Conservation (phyloP, 2,888 invertebrate species). For the Nomada ruficornis region DNA sequence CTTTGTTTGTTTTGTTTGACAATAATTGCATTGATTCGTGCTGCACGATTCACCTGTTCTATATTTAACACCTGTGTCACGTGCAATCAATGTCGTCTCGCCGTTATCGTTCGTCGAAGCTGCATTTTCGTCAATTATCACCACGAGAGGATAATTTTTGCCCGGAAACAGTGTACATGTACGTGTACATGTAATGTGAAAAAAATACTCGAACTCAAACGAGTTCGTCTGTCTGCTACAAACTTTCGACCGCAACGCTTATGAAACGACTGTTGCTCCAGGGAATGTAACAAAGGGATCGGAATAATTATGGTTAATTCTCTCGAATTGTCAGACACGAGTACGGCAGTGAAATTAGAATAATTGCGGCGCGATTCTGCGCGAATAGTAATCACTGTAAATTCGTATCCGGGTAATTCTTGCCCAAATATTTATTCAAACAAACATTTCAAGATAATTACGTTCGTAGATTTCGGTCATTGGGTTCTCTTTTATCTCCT, state of each 20-base stretch:
- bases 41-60: not conserved
- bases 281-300: too few relatives aligned
- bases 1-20: not conserved
- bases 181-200: too few relatives aligned
- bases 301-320: too few relatives aligned
- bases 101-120: conserved; percentile 1
- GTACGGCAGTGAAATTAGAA: too few relatives aligned
- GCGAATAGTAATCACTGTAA: not conserved
- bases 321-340: too few relatives aligned
- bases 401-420: not conserved
- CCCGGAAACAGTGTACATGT: not conserved
- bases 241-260: too few relatives aligned
- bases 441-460: not conserved
- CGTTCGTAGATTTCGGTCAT: not conserved
- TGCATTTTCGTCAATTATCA: conserved; percentile 28
- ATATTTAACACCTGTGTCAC: not conserved
- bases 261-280: too few relatives aligned
- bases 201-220: too few relatives aligned
- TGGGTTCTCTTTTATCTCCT: conserved; percentile 1
- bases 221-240: too few relatives aligned
- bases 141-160: not conserved
- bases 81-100: not conserved
- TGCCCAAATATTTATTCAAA: not conserved
- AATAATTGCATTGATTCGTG: not conserved
- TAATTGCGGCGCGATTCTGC: too few relatives aligned